Evolutionary conservation across 2,797 vertebrate genomes (phyloP).

Genomic region (Pseudomugil gertrudae): DNA sequence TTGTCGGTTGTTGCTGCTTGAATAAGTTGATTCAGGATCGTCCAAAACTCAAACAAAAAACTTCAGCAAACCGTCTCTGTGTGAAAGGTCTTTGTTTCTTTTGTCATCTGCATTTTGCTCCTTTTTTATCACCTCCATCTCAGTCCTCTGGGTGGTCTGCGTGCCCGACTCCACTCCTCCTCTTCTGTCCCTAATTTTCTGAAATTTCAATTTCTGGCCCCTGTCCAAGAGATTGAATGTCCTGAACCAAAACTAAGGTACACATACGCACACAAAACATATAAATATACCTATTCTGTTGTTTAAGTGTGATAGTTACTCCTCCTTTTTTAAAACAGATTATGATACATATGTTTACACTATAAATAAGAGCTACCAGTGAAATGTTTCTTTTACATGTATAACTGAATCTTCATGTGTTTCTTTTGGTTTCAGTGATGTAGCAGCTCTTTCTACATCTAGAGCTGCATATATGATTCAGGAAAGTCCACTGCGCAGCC

Average conservation of each 20-base stretch:
- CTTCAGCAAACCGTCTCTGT: slow-evolving; percentile 14
- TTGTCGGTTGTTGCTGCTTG: neutral
- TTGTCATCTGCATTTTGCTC: slow-evolving; percentile 42
- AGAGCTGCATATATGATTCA: slow-evolving; percentile 59
- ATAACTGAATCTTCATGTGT: slow-evolving; percentile 16
- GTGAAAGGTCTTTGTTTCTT: slow-evolving; percentile 31
- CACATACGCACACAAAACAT: slow-evolving; percentile 41
- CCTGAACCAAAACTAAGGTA: slow-evolving; percentile 90
- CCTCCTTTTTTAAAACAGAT: neutral
- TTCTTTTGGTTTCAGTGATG: slow-evolving; percentile 83
- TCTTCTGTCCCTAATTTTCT: slow-evolving; percentile 99
- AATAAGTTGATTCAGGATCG: neutral
- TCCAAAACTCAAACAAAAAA: neutral
- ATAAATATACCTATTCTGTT: neutral
- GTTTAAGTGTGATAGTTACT: neutral
- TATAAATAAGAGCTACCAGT: neutral
- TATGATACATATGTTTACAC: neutral
- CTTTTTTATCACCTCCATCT: slow-evolving; percentile 50
- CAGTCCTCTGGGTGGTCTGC: slow-evolving; percentile 88
- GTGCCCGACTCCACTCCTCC: slow-evolving; percentile 93
- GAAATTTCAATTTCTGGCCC: slow-evolving; percentile 99
- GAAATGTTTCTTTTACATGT: neutral
- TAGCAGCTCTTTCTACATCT: slow-evolving; percentile 82
- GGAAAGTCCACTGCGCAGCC: slow-evolving; percentile 85
- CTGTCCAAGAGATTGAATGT: slow-evolving; percentile 92